Percentiles rank a stretch among this genome's conserved stretches.
Conservation (phyloP, 2,888 invertebrate species). For the Amiota mariae region DNA sequence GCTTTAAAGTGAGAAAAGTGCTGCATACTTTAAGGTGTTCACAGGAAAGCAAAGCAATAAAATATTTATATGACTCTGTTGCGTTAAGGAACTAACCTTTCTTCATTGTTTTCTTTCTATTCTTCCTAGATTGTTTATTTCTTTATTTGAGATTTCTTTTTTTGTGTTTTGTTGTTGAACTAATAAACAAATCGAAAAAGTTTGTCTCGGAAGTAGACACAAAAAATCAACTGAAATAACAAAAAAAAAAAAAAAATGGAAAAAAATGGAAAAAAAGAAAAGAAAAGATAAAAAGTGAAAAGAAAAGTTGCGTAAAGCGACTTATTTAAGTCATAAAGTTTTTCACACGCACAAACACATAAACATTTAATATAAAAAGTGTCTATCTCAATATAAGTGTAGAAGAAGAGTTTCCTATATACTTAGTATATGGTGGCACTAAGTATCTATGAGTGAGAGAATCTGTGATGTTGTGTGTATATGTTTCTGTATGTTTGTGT, state of each 20-base stretch:
- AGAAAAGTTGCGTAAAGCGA: slow-evolving; percentile 52
- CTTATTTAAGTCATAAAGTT: slow-evolving; percentile 67
- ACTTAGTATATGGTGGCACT: too few species aligned
- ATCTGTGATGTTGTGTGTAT: background rate
- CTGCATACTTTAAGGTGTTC: slow-evolving; percentile 16
- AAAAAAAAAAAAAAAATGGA: slow-evolving; percentile 14
- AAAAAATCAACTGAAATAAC: slow-evolving; percentile 33
- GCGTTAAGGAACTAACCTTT: slow-evolving; percentile 43
- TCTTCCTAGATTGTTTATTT: too few species aligned
- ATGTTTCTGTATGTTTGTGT: slow-evolving; percentile 49
- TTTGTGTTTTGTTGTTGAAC: slow-evolving; percentile 45
- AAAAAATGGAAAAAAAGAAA: slow-evolving; percentile 15
- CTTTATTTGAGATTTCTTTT: slow-evolving; percentile 33
- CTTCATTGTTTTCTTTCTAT: too few species aligned
- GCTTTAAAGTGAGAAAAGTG: background rate
- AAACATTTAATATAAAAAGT: slow-evolving; percentile 29
- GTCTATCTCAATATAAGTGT: background rate
- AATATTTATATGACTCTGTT: background rate
- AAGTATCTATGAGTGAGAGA: too few species aligned
- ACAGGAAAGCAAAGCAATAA: background rate
- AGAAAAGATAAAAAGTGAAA: slow-evolving; percentile 20
- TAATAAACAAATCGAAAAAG: slow-evolving; percentile 69
- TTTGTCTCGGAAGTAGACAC: slow-evolving; percentile 41
- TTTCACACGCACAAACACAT: slow-evolving; percentile 34
- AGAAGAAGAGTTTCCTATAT: too few species aligned